These are phyloP conservation scores for Chaetodon trifasciatus DNA, from an alignment of 2,797 vertebrate species.

Conservation along the genomic window DNA sequence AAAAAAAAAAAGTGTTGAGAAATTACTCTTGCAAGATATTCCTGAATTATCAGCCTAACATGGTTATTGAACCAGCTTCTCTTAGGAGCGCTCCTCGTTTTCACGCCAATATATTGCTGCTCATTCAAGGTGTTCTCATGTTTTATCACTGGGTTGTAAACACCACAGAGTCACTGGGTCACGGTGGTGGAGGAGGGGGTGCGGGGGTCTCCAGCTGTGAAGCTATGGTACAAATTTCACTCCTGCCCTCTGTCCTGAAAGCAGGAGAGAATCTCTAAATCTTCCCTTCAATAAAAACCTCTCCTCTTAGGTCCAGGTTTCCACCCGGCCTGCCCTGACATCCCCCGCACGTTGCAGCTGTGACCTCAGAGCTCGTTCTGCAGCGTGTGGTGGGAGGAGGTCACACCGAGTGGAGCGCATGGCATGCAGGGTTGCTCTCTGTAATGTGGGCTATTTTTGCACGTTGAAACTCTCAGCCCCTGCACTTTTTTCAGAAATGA, in stretches of 20 bases:
- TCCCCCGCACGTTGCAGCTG: conserved; percentile 78
- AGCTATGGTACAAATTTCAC: conserved; percentile 73
- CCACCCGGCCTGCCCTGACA: conserved; percentile 69
- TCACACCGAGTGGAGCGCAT: conserved; percentile 54
- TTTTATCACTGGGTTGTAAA: conserved; percentile 72
- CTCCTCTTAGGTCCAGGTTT: conserved; percentile 69
- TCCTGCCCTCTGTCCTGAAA: conserved; percentile 74
- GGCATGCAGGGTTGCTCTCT: conserved; percentile 52
- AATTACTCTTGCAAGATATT: not conserved
- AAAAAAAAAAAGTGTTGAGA: not conserved
- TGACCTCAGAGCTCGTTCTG: conserved; percentile 75
- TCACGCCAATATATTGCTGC: conserved; percentile 26
- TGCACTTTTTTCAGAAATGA: conserved; percentile 44
- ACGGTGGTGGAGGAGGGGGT: conserved; percentile 16
- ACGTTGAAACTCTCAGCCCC: conserved; percentile 32
- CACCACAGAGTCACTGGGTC: conserved; percentile 74
- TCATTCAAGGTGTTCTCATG: conserved; percentile 49
- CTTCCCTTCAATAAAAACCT: conserved; percentile 66
- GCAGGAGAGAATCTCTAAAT: conserved; percentile 72
- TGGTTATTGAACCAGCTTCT: not conserved
- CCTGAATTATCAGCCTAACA: not conserved
- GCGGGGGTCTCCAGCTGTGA: conserved; percentile 71
- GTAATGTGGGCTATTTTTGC: conserved; percentile 66
- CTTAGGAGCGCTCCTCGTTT: not conserved
- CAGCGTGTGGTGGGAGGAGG: conserved; percentile 72